These are phyloP conservation scores for Lepus timidus DNA, from an alignment of 2,113 vertebrate genomes.

Conservation along the genomic window DNA sequence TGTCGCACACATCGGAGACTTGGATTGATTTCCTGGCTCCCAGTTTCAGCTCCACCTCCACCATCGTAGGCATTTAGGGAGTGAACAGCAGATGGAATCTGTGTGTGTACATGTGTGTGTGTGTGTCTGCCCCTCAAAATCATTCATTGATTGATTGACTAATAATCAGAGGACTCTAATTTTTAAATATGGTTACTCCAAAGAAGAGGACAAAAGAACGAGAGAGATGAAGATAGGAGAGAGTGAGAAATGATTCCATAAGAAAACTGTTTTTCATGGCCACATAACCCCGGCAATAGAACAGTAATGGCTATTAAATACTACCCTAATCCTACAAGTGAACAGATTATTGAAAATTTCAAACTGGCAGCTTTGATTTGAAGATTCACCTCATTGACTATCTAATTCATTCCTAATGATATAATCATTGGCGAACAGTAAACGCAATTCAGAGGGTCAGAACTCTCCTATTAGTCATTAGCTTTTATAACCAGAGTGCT, in stretches of 20 bases:
- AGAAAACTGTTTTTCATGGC: constrained; percentile 74
- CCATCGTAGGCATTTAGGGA: too few relatives aligned
- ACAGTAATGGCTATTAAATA: constrained; percentile 75
- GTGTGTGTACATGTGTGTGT: too few relatives aligned
- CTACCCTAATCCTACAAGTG: constrained; percentile 81
- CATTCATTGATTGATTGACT: too few relatives aligned
- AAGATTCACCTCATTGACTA: constrained; percentile 87
- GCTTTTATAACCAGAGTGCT: constrained; percentile 83
- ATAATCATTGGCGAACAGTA: constrained; percentile 89
- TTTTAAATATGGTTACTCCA: constrained; percentile 32
- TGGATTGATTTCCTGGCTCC: too few relatives aligned
- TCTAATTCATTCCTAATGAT: constrained; percentile 89
- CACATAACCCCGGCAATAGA: constrained; percentile 73
- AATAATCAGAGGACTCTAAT: constrained; percentile 18
- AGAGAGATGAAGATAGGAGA: background rate
- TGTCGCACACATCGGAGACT: too few relatives aligned
- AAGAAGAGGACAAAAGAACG: background rate
- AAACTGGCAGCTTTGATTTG: constrained; percentile 85
- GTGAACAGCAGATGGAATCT: too few relatives aligned
- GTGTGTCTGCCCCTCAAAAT: too few relatives aligned
- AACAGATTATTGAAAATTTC: constrained; percentile 85
- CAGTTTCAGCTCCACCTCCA: too few relatives aligned
- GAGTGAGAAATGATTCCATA: background rate
- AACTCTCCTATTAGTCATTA: constrained; percentile 86
- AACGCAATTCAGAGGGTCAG: constrained; percentile 87